These are phyloP conservation scores for Synergus gifuensis DNA, from an alignment of 2,888 invertebrate species.

Conservation along the genomic window DNA sequence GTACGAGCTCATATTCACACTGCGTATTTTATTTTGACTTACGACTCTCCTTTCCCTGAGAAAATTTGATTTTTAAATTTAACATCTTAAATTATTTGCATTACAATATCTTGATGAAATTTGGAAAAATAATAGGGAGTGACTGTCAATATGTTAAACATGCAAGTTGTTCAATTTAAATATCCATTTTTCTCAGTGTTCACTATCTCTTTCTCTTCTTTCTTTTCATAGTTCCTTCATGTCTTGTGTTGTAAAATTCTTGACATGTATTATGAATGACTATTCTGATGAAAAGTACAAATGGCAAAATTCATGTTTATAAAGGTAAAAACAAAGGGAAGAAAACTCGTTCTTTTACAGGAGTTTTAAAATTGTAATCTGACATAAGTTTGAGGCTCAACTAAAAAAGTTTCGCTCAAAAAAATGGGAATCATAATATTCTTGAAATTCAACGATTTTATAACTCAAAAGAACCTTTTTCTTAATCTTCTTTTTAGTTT, in stretches of 20 bases:
- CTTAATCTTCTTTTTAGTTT: background rate
- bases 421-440: background rate
- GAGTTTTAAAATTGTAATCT: background rate
- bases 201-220: constrained; percentile 44
- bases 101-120: too few relatives aligned
- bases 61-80: too few relatives aligned
- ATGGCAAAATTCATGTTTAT: background rate
- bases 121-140: too few relatives aligned
- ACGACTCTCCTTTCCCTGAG: background rate
- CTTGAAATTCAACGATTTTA: background rate
- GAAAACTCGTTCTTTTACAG: background rate
- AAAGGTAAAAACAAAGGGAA: background rate
- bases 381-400: background rate
- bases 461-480: background rate
- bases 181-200: too few relatives aligned
- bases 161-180: too few relatives aligned
- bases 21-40: constrained; percentile 54
- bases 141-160: too few relatives aligned
- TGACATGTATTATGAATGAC: background rate
- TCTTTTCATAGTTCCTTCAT: constrained; percentile 35
- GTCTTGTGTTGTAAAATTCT: background rate
- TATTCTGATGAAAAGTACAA: background rate
- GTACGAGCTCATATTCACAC: constrained; percentile 68
- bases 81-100: too few relatives aligned
- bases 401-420: background rate